A percentile compares a stretch with the other conserved stretches of the same genome.
Conservation (phyloP, 2,113 vertebrate genomes). For the Lophochroa leadbeateri region DNA sequence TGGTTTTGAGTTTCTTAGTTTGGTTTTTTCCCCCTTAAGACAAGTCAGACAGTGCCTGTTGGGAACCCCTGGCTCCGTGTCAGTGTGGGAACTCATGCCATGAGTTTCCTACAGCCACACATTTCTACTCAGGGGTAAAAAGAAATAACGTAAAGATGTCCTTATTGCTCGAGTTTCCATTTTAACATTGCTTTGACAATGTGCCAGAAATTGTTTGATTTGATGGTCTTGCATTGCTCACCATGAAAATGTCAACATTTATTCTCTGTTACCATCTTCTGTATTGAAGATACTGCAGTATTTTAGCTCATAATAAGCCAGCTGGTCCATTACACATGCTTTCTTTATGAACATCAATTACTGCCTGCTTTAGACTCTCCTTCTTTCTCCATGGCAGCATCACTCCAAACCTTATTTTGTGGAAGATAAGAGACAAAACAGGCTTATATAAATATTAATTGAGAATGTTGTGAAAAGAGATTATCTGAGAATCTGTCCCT, state of each 20-base stretch:
- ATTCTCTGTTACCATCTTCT: constrained; percentile 6
- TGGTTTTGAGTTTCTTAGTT: background rate
- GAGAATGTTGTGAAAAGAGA: constrained; percentile 30
- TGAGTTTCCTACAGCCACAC: background rate
- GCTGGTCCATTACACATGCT: constrained; percentile 46
- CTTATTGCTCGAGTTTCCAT: constrained; percentile 25
- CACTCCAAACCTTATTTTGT: constrained; percentile 6
- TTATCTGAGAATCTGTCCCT: constrained; percentile 26
- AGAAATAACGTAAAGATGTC: constrained; percentile 48
- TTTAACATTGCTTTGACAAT: constrained; percentile 57
- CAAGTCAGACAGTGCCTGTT: background rate
- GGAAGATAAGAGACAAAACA: constrained; percentile 36
- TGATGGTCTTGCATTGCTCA: constrained; percentile 58
- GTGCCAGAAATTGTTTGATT: constrained; percentile 61
- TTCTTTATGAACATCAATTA: constrained; percentile 43
- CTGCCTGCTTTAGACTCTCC: constrained; percentile 40
- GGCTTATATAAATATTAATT: constrained; percentile 52
- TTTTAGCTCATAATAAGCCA: constrained; percentile 46
- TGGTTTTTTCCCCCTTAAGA: background rate
- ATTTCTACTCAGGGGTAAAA: background rate
- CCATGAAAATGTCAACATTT: constrained; percentile 61
- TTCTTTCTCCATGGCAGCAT: constrained; percentile 25
- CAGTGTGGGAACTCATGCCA: background rate
- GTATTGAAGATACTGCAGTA: constrained; percentile 43
- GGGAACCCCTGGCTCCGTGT: background rate